These are phyloP conservation scores for Pomatostomus ruficeps DNA, from an alignment of 2,113 vertebrate species.

Conservation along the genomic window DNA sequence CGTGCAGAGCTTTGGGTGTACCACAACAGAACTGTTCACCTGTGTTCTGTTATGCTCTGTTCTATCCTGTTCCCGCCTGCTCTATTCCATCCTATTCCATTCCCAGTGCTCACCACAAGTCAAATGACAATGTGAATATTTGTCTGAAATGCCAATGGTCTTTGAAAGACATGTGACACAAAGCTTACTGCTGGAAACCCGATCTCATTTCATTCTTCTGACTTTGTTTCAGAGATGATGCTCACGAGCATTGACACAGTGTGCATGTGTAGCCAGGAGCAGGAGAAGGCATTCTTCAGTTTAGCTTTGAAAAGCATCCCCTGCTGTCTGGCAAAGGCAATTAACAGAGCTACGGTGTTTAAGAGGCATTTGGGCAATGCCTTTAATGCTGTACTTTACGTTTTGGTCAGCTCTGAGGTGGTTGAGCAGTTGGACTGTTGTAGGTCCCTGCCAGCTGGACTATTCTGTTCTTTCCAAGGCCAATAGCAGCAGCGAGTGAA, in stretches of 20 bases:
- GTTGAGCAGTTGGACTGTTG: background rate
- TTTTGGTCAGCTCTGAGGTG: background rate
- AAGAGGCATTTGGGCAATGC: background rate
- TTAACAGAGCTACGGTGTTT: background rate
- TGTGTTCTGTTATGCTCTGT: background rate
- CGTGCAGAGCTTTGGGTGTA: background rate
- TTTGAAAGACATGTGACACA: background rate
- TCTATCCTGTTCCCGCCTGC: background rate
- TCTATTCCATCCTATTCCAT: background rate
- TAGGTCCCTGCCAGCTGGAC: background rate
- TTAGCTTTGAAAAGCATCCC: background rate
- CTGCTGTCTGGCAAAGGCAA: accelerated
- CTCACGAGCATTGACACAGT: background rate
- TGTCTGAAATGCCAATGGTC: background rate
- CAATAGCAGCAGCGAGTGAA: background rate
- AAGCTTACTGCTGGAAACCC: background rate
- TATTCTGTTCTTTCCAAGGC: background rate
- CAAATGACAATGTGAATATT: background rate
- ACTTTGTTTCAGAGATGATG: background rate
- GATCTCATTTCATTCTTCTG: background rate
- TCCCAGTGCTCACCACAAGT: background rate
- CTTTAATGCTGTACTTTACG: background rate
- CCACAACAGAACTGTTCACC: too few species aligned
- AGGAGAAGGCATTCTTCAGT: background rate
- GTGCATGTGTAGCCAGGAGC: background rate